These are phyloP conservation scores for Phenganax subtilis DNA, from an alignment of 92 coral and sea anemone species.

Conservation along the genomic window DNA sequence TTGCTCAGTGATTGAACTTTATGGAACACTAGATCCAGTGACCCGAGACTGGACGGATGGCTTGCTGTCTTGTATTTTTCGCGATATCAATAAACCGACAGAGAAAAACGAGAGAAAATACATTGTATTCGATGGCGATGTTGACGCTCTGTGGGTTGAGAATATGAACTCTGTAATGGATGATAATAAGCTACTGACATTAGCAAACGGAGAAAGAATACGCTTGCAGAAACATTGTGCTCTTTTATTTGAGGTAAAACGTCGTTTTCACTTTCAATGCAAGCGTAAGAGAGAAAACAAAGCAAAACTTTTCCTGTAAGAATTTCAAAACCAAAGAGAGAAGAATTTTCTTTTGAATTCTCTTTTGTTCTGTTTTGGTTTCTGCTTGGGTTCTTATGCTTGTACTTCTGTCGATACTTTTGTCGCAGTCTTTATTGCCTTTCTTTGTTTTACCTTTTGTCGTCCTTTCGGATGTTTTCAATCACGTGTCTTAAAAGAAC, in stretches of 20 bases:
- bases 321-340: no score
- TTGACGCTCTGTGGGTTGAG: conserved; percentile 99
- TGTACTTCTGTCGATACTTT: no score
- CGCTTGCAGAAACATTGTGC: conserved; percentile 98
- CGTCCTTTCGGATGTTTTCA: no score
- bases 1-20: conserved; percentile 88
- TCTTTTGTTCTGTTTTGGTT: no score
- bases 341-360: no score
- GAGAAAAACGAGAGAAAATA: conserved; percentile 98
- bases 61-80: conserved; percentile 86
- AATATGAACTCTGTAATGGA: conserved; percentile 99
- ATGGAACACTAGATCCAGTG: conserved; percentile 95
- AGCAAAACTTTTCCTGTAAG: no score
- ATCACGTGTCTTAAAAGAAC: no score
- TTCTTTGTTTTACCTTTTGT: no score
- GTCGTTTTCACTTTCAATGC: neutral
- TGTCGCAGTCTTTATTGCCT: no score
- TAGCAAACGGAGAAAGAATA: conserved; percentile 98
- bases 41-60: conserved; percentile 99
- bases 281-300: neutral
- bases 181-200: conserved; percentile 84
- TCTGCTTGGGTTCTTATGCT: no score
- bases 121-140: conserved; percentile 97
- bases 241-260: conserved; percentile 81
- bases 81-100: conserved; percentile 97